Evolutionary conservation across 1,140 invertebrate species (phyloP).

Genomic region (Drosophila nasuta): DNA sequence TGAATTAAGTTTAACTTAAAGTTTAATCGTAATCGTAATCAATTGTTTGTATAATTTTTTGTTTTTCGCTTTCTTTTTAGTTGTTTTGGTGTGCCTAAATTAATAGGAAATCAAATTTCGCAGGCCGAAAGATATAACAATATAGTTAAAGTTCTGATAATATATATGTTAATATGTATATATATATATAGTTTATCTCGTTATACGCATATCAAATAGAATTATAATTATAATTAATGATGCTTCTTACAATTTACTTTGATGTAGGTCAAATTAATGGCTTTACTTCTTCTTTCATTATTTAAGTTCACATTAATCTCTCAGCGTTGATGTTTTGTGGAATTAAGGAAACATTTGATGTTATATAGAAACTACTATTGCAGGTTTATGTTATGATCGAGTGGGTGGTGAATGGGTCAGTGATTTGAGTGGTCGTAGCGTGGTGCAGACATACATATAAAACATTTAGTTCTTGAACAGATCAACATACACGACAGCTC

Average conservation of each 20-base stretch:
- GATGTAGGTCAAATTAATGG: constrained; percentile 67
- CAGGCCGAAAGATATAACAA: constrained; percentile 71
- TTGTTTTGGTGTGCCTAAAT: constrained; percentile 57
- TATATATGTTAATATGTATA: constrained; percentile 19
- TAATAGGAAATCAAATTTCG: constrained; percentile 79
- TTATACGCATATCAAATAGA: constrained; percentile 54
- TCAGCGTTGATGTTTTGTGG: constrained; percentile 40
- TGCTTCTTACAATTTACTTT: constrained; percentile 48
- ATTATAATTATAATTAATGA: constrained; percentile 41
- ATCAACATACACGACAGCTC: constrained; percentile 28
- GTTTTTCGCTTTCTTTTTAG: constrained; percentile 27
- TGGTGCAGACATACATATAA: constrained; percentile 40
- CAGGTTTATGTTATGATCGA: constrained; percentile 39
- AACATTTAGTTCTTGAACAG: constrained; percentile 29
- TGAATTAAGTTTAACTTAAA: constrained; percentile 59
- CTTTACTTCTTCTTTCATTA: neutral
- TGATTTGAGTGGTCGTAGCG: constrained; percentile 8
- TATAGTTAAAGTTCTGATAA: constrained; percentile 36
- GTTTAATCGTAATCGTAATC: constrained; percentile 38
- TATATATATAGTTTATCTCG: constrained; percentile 32
- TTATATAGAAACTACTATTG: constrained; percentile 70
- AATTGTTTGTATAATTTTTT: constrained; percentile 17
- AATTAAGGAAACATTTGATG: constrained; percentile 49
- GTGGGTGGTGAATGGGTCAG: constrained; percentile 4
- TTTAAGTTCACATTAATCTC: constrained; percentile 59